A percentile compares a stretch with the other conserved stretches of the same genome.
These are phyloP conservation scores for Macroteleia sp. DNA, from an alignment of 2,888 invertebrate genomes.

Conservation along the genomic window DNA sequence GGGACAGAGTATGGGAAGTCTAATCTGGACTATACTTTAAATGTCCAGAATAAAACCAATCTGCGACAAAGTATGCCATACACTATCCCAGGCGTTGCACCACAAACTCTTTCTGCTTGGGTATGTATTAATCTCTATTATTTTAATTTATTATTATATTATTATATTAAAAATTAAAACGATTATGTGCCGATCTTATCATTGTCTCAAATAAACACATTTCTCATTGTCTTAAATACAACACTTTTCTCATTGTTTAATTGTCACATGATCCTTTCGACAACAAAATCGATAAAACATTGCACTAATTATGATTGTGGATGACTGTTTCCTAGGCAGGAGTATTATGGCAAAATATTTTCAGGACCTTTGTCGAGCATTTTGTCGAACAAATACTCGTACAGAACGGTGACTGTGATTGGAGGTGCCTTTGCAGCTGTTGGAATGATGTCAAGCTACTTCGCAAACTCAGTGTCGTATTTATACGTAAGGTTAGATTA, in stretches of 20 bases:
- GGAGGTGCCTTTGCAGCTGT: slow-evolving; percentile 93
- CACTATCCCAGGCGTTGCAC: slow-evolving; percentile 33
- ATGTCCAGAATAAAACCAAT: slow-evolving; percentile 5
- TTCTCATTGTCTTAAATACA: too few relatives aligned
- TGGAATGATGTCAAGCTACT: slow-evolving; percentile 93
- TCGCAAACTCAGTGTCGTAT: slow-evolving; percentile 90
- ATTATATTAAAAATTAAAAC: background rate
- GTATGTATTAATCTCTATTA: slow-evolving; percentile 26
- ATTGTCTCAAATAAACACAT: too few relatives aligned
- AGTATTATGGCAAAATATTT: slow-evolving; percentile 73
- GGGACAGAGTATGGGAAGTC: slow-evolving; percentile 23
- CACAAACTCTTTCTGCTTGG: slow-evolving; percentile 2
- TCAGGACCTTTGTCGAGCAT: slow-evolving; percentile 94
- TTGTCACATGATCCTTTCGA: slow-evolving; percentile 32
- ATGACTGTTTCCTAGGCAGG: slow-evolving; percentile 62
- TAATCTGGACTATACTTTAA: slow-evolving; percentile 7
- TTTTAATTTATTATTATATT: too few relatives aligned
- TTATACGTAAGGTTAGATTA: slow-evolving; percentile 90
- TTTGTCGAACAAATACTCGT: slow-evolving; percentile 92
- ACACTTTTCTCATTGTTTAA: slow-evolving; percentile 45
- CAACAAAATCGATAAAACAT: slow-evolving; percentile 4
- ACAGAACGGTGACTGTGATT: slow-evolving; percentile 91
- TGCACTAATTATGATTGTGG: slow-evolving; percentile 56
- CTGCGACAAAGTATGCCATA: slow-evolving; percentile 23
- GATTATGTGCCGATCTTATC: slow-evolving; percentile 17